Evolutionary conservation across 2,797 vertebrate genomes (phyloP), one percentile per base, ranked within the genome.

Genomic region (Bovichtus diacanthus): DNA sequence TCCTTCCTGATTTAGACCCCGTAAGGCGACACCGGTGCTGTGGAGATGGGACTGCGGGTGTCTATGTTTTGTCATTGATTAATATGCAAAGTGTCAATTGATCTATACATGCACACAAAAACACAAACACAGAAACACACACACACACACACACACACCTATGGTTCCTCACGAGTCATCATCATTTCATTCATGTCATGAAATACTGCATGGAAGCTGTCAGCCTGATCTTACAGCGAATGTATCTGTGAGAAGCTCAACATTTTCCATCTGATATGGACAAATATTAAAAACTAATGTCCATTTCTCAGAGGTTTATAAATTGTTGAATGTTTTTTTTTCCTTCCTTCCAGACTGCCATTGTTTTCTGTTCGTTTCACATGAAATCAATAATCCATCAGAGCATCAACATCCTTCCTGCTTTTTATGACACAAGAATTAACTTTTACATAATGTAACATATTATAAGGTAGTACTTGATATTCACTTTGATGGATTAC

Each of bases 1-100:
- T 85, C 82, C 87, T 81, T 80, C 77, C 86, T 85, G 89, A 90
- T 90, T 88, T 85, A 82, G 77, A 84, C 74, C 65, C 70, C 21
- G 23, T 79, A 86, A 90, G 74, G 74, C 44, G 31, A 89, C 88
- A 88, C 86, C 78, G 3, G 15, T 46, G 3, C 77, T 64, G 64
- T 60, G 50, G 63, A 85, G 72, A 84, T 66, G 53, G 80, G 74
- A 49, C 58, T 27, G 5, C 54, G 69, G 66, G 31, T 75, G 75
- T 69, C 77, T 82, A 68, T 83, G 72, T 79, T 80, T 84, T 90
- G 76, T 85, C 75, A 85, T 70, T 89, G 84, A 88, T 89, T 83
- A 80, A 88, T 88, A 89, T 90, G 70, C 74, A 86, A 86, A 88
- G 78, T 83, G 75, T 75, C 75, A 82, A 60, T 47, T 78, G 78